Evolutionary conservation across 1,140 invertebrate species (phyloP).

Genomic region (Penaeus japonicus): DNA sequence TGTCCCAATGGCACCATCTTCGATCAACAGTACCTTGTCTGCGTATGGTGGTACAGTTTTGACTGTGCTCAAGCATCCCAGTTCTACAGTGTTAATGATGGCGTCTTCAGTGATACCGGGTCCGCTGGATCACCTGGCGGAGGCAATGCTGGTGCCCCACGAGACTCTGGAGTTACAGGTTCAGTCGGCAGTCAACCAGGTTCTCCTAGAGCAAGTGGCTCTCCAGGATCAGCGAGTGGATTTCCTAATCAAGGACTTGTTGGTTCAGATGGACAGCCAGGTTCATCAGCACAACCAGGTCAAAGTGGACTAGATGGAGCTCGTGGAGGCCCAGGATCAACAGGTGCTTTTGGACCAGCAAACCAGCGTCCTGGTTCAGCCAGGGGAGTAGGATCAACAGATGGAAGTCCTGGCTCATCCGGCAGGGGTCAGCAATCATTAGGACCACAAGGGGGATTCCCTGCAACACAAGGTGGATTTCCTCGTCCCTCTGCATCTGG

Average conservation of each 20-base stretch:
- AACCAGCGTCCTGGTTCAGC: not conserved
- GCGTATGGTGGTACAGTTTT: conserved; percentile 71
- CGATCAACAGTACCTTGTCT: conserved; percentile 64
- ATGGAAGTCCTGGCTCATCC: not conserved
- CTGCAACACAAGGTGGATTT: no score
- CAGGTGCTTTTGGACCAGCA: not conserved
- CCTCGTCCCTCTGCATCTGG: no score
- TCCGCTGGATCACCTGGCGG: not conserved
- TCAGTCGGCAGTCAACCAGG: not conserved
- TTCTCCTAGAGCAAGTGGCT: not conserved
- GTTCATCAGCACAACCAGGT: not conserved
- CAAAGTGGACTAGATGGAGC: not conserved
- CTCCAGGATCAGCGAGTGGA: not conserved
- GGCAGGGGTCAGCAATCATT: not conserved
- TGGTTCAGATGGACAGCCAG: not conserved
- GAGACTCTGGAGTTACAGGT: not conserved
- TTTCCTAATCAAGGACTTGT: not conserved
- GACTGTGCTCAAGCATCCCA: conserved; percentile 65
- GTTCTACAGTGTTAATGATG: conserved; percentile 62
- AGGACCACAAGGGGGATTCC: not conserved
- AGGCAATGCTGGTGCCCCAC: not conserved
- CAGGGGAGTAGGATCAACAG: not conserved
- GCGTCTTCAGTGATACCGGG: conserved; percentile 1
- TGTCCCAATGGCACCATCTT: conserved; percentile 47
- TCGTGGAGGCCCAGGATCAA: not conserved